Evolutionary conservation across 2,888 invertebrate species (phyloP).

Genomic region (Autographa gamma): DNA sequence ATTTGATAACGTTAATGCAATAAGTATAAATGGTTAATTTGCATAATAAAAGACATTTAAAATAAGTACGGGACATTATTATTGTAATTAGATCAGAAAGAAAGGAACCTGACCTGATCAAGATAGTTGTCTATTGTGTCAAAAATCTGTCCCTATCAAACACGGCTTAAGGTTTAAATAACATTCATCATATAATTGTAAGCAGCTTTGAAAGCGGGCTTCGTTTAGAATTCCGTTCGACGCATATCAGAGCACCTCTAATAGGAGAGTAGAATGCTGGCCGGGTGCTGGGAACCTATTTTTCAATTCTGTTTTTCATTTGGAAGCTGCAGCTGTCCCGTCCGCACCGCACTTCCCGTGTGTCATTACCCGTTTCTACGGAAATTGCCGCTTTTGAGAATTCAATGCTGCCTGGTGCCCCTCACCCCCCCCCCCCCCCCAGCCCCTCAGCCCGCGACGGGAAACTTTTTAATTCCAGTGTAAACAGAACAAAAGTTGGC

Average conservation of each 20-base stretch:
- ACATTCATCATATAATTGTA: too few species aligned
- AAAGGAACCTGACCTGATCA: too few species aligned
- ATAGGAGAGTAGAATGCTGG: not conserved
- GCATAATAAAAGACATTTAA: too few species aligned
- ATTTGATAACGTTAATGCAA: not conserved
- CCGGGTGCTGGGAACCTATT: not conserved
- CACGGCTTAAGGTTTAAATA: too few species aligned
- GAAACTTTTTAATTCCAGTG: conserved; percentile 71
- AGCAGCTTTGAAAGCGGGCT: not conserved
- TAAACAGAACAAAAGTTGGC: conserved; percentile 69
- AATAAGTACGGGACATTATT: too few species aligned
- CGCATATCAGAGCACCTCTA: not conserved
- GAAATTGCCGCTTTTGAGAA: conserved; percentile 62
- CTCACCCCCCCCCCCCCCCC: not conserved
- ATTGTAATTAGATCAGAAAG: too few species aligned
- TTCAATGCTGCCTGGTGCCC: conserved; percentile 49
- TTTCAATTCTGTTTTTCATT: conserved; percentile 16
- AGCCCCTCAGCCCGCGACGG: conserved; percentile 10
- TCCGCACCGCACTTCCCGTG: conserved; percentile 44
- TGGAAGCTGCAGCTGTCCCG: conserved; percentile 25
- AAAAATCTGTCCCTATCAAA: too few species aligned
- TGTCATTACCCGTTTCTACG: conserved; percentile 47
- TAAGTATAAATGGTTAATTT: not conserved
- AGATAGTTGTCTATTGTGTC: too few species aligned
- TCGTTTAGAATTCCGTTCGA: not conserved